Evolutionary conservation across 2,888 invertebrate species (phyloP), one percentile per base, ranked within the genome.

Genomic region (Heteropelma amictum): DNA sequence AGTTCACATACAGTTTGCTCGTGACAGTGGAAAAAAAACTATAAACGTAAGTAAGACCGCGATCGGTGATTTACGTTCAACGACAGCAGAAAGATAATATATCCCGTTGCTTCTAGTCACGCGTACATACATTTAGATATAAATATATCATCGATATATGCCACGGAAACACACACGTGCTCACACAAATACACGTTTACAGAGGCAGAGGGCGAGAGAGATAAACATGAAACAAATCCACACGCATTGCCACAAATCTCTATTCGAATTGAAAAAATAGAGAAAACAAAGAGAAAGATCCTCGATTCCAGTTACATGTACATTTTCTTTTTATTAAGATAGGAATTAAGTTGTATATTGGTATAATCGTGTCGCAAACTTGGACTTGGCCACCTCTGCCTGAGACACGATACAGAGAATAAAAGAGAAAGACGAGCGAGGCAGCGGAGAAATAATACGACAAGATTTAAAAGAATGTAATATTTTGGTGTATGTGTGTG

Each of bases 301-400:
- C 67, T 67, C 75, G 67, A 75, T 75, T 67, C 61, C 49, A 75
- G 67, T 75, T 75, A 63, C 56, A 71, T 75, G 71, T 75, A 75
- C 63, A 75, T 75, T 75, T 75, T 75, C 67, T 45, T 71, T 75
- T 75, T 75, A 70, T 65, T 71, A 75, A 60, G 21, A 75, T 75
- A 75, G 75, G 51, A 19, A 42, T 75, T 75, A 75, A 75, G 75
- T 75, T 77, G 77, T 77, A 75, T 70, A 77, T 77, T 75, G 75
- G 72, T 70, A 77, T 70, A 77, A 72, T 75, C 65, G 77, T 30
- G 71, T 75, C 71, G 61, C 74, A 54, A 56, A 61, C 51, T 71
- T 75, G 54, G 67, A 71, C 61, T 60, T 6, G 53, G 61, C 64
- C 71, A 49, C 42, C 40, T 47, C 33, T 53, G 42, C 61, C 71